Percentiles rank a stretch among this genome's conserved stretches.
Conservation (phyloP, 2,797 vertebrate genomes). For the Lepus oiostolus region DNA sequence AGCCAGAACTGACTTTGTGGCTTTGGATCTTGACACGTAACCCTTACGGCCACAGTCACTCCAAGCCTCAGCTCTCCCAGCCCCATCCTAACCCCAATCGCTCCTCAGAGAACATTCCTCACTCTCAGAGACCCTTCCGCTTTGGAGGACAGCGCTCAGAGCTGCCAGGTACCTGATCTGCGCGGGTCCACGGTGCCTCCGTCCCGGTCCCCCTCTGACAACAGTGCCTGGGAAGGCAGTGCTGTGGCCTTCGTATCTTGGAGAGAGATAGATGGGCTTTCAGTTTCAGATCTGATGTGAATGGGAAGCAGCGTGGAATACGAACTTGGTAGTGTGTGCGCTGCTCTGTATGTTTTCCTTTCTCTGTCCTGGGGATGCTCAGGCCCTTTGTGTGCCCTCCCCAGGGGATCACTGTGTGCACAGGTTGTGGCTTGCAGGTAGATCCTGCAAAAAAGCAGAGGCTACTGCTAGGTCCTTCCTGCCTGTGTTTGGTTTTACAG, state of each 20-base stretch:
- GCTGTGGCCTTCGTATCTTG: background rate
- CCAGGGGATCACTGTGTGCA: background rate
- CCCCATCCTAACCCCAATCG: background rate
- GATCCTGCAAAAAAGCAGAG: background rate
- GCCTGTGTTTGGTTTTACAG: background rate
- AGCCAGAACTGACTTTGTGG: background rate
- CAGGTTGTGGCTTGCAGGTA: background rate
- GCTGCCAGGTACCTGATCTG: slow-evolving; percentile 18
- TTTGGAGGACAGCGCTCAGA: background rate
- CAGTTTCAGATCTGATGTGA: slow-evolving; percentile 10
- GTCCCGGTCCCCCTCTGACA: background rate
- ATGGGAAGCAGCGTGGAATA: background rate
- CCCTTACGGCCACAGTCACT: background rate
- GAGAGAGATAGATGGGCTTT: background rate
- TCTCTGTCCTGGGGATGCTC: background rate
- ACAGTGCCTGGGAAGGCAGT: background rate
- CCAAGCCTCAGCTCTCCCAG: background rate
- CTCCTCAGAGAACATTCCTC: background rate
- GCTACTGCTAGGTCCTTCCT: background rate
- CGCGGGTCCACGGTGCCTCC: background rate
- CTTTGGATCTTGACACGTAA: background rate
- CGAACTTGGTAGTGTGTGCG: background rate
- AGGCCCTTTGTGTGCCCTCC: background rate
- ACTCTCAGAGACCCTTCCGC: background rate
- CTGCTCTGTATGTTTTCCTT: background rate